phyloP scores from a whole-genome alignment of 2,888 invertebrate species.

The Drosophila heteroneura region DNA sequence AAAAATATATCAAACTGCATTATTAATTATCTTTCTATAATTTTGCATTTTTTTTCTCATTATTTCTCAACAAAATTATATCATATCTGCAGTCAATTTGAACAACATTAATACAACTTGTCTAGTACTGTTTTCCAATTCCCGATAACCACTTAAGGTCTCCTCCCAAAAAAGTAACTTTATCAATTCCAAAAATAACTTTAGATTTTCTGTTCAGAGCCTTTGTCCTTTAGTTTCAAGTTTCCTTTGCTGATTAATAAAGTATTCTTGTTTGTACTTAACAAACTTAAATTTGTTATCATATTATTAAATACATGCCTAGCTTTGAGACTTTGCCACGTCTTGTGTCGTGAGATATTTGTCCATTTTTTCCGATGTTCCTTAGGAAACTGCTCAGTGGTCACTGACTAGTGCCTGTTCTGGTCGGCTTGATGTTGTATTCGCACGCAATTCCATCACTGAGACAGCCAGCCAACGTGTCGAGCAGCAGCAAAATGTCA shows the following conservation, averaged over 20 bases:
- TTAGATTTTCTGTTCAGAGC: neutral
- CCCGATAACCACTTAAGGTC: neutral
- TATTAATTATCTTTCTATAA: neutral
- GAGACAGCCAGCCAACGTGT: slow-evolving; percentile 20
- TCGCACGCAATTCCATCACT: slow-evolving; percentile 54
- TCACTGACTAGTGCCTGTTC: neutral
- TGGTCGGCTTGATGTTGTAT: slow-evolving; percentile 13
- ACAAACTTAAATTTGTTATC: neutral
- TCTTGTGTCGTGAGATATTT: neutral
- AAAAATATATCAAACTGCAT: neutral
- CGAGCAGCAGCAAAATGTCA: slow-evolving; percentile 32
- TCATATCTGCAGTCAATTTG: neutral
- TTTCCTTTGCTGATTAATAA: neutral
- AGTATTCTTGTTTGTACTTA: neutral
- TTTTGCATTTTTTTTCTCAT: neutral
- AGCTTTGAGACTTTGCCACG: no score
- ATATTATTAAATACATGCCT: neutral
- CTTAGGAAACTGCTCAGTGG: slow-evolving; percentile 2
- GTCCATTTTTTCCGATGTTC: neutral
- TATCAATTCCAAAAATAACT: neutral
- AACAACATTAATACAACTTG: neutral
- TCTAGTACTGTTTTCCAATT: neutral
- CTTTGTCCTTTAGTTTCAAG: neutral
- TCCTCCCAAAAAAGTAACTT: neutral
- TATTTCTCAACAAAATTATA: neutral